Evolutionary conservation across 1,140 invertebrate genomes (phyloP).

Genomic region (Prorops nasuta): DNA sequence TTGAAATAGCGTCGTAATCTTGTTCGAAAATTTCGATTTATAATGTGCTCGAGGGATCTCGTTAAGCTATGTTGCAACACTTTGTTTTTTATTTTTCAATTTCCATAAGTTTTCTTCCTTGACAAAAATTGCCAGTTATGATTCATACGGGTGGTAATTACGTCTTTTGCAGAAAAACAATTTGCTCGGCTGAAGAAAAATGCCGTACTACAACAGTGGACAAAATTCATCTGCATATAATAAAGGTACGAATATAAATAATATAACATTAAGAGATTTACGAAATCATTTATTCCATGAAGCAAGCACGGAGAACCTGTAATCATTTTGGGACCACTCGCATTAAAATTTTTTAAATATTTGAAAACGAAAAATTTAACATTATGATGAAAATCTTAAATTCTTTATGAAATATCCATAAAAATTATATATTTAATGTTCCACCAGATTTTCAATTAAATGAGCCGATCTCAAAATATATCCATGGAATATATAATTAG

Average conservation of each 20-base stretch:
- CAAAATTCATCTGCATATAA: constrained; percentile 41
- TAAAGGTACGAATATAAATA: constrained; percentile 36
- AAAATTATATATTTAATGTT: not conserved
- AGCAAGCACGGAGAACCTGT: not conserved
- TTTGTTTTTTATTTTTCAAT: too few relatives aligned
- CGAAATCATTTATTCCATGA: not conserved
- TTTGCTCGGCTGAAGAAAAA: too few relatives aligned
- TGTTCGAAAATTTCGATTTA: too few relatives aligned
- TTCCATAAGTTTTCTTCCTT: too few relatives aligned
- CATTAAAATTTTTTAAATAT: not conserved
- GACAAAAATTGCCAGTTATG: too few relatives aligned
- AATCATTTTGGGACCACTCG: not conserved
- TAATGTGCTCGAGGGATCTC: too few relatives aligned
- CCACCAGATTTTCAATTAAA: not conserved
- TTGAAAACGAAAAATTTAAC: not conserved
- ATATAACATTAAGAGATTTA: not conserved
- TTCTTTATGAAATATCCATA: not conserved
- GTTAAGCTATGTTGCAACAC: too few relatives aligned
- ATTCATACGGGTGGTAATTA: too few relatives aligned
- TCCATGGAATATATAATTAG: not conserved
- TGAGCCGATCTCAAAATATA: not conserved
- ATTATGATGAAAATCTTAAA: not conserved
- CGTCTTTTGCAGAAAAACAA: too few relatives aligned
- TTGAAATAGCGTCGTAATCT: too few relatives aligned
- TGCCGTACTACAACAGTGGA: constrained; percentile 49